phyloP scores from a whole-genome alignment of 64 coral and sea anemone species.

The Stylophora pistillata region DNA sequence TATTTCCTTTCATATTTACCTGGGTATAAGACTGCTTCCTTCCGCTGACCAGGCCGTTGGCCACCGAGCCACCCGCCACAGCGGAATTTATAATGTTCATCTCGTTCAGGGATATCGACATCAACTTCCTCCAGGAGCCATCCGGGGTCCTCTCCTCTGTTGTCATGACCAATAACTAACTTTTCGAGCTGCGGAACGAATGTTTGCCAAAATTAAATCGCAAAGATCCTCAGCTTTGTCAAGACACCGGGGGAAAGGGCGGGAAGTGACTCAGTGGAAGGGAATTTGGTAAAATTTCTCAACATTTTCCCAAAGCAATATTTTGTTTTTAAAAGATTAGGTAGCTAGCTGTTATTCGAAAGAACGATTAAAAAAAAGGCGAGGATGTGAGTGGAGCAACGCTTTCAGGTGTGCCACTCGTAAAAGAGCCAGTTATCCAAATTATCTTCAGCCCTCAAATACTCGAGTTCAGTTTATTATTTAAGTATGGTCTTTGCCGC shows the following conservation, averaged over 20 bases:
- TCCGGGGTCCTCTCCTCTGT: constrained; percentile 67
- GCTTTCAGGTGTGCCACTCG: too few relatives aligned
- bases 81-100: constrained; percentile 83
- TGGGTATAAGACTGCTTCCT: constrained; percentile 77
- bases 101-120: constrained; percentile 74
- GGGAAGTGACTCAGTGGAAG: too few relatives aligned
- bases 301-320: too few relatives aligned
- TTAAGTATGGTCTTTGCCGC: too few relatives aligned
- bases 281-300: too few relatives aligned
- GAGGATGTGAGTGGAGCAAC: too few relatives aligned
- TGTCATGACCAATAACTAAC: constrained; percentile 88
- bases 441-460: too few relatives aligned
- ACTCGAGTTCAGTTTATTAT: too few relatives aligned
- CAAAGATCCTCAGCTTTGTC: background rate
- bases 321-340: too few relatives aligned
- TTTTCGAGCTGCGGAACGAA: constrained; percentile 54
- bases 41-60: constrained; percentile 55
- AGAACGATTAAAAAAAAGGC: too few relatives aligned
- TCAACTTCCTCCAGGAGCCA: constrained; percentile 89
- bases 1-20: constrained; percentile 29
- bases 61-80: constrained; percentile 71
- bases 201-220: background rate
- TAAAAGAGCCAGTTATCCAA: too few relatives aligned
- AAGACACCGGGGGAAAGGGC: background rate
- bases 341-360: too few relatives aligned